Evolutionary conservation across 2,113 vertebrate genomes (phyloP).

Genomic region (Isichthys henryi): DNA sequence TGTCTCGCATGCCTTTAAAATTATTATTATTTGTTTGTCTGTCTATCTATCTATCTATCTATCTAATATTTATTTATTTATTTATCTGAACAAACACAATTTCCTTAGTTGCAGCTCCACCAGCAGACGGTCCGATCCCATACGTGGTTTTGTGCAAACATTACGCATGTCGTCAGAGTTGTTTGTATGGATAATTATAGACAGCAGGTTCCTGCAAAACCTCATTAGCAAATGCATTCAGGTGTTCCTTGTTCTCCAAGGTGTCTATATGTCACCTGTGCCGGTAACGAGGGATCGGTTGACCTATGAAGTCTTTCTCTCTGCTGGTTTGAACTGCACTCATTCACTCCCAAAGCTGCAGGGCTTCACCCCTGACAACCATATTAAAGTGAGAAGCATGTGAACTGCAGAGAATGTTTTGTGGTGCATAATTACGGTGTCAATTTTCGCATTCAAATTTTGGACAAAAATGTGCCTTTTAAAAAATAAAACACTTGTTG

Average conservation of each 20-base stretch:
- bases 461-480: background rate
- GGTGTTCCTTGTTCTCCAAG: slow-evolving; percentile 53
- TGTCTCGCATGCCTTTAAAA: background rate
- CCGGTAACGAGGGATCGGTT: slow-evolving; percentile 50
- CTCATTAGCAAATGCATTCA: slow-evolving; percentile 59
- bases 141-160: background rate
- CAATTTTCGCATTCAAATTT: background rate
- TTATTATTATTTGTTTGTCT: background rate
- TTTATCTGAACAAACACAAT: background rate
- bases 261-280: slow-evolving; percentile 41
- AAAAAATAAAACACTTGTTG: background rate
- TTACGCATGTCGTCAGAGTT: slow-evolving; percentile 31
- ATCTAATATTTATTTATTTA: too few species aligned
- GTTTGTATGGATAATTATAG: slow-evolving; percentile 46
- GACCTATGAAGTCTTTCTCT: slow-evolving; percentile 56
- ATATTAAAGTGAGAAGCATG: background rate
- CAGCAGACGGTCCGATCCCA: background rate
- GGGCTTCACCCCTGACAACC: background rate
- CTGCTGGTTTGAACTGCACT: slow-evolving; percentile 36
- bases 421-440: background rate
- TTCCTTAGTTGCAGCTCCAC: background rate
- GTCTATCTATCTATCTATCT: background rate
- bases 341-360: background rate
- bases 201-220: slow-evolving; percentile 48
- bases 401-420: background rate